Percentiles rank a stretch among this genome's conserved stretches.
phyloP scores from a whole-genome alignment of 2,888 invertebrate genomes.

The Caenorhabditis angaria region DNA sequence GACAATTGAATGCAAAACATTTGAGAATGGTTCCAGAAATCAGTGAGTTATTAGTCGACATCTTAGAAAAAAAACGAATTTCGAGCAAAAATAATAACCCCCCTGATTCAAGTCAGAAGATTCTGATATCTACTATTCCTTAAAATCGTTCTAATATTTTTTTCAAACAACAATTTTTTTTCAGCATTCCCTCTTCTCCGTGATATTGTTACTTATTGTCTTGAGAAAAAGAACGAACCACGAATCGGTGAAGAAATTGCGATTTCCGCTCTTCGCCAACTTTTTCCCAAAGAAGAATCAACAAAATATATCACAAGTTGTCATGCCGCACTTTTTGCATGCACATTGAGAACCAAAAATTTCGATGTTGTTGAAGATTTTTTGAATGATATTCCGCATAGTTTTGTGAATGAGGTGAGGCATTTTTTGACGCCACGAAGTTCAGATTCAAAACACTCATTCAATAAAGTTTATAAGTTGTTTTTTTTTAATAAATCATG shows the following conservation, averaged over 20 bases:
- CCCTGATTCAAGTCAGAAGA: too few relatives aligned
- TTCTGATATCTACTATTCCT: too few relatives aligned
- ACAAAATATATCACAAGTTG: slow-evolving; percentile 32
- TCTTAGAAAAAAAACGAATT: neutral
- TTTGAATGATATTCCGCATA: slow-evolving; percentile 18
- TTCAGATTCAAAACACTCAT: too few relatives aligned
- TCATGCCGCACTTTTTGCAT: slow-evolving; percentile 36
- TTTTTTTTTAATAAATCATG: too few relatives aligned
- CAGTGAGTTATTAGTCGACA: slow-evolving; percentile 23
- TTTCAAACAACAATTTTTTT: slow-evolving; percentile 12
- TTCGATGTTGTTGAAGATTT: slow-evolving; percentile 17
- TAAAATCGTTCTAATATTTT: too few relatives aligned
- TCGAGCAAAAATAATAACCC: too few relatives aligned
- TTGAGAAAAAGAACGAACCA: slow-evolving; percentile 40
- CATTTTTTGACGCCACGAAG: neutral
- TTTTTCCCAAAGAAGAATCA: slow-evolving; percentile 13
- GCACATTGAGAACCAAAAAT: slow-evolving; percentile 32
- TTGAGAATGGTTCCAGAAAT: slow-evolving; percentile 44
- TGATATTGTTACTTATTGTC: slow-evolving; percentile 35
- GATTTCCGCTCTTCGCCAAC: slow-evolving; percentile 14
- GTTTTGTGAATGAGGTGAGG: slow-evolving; percentile 30
- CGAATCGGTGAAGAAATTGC: slow-evolving; percentile 36
- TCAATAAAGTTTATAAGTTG: too few relatives aligned
- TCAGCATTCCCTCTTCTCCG: slow-evolving; percentile 48
- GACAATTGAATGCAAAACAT: slow-evolving; percentile 35